phyloP scores from a whole-genome alignment of 2,888 invertebrate species.

The Clostera curtula region DNA sequence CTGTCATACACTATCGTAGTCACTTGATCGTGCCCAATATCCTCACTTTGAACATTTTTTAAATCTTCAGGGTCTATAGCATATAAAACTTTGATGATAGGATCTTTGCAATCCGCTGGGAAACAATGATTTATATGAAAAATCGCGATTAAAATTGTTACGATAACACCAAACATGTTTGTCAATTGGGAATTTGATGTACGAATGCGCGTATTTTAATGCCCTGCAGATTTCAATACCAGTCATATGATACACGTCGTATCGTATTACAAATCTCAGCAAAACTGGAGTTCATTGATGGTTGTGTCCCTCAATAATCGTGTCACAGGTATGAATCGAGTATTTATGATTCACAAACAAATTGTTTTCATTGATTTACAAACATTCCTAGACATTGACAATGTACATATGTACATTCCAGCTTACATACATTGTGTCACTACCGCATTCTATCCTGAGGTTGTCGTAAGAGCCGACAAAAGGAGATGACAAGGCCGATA shows the following conservation, averaged over 20 bases:
- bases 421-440: no score
- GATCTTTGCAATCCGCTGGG: constrained; percentile 9
- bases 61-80: constrained; percentile 5
- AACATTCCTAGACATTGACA: no score
- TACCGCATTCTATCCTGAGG: no score
- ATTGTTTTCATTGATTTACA: no score
- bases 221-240: no score
- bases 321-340: no score
- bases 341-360: no score
- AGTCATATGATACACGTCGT: no score
- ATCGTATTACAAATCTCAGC: constrained; percentile 13
- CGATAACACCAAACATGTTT: constrained; percentile 13
- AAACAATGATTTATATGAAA: constrained; percentile 11
- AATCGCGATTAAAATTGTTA: constrained; percentile 9
- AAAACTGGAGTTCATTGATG: constrained; percentile 10
- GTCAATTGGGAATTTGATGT: constrained; percentile 4
- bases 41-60: constrained; percentile 5
- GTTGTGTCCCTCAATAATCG: constrained; percentile 6
- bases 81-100: constrained; percentile 7
- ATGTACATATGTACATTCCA: no score
- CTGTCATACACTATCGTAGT: constrained; percentile 7
- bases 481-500: no score
- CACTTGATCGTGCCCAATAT: constrained; percentile 1
- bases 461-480: no score
- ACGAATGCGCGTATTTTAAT: constrained; percentile 5